These are phyloP conservation scores for Villa cingulata DNA, from an alignment of 2,888 invertebrate species.

Conservation along the genomic window DNA sequence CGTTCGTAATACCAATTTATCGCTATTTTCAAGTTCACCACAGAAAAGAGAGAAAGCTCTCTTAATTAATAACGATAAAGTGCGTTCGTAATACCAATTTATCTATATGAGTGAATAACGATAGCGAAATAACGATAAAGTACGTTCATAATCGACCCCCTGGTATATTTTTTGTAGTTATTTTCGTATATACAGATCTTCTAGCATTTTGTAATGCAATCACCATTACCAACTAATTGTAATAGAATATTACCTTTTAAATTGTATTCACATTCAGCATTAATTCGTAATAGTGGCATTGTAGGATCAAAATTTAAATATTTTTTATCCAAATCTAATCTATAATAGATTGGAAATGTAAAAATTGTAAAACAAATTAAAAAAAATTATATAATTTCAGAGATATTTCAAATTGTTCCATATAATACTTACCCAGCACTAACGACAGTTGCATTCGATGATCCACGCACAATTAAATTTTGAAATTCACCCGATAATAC, in stretches of 20 bases:
- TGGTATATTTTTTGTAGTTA: constrained; percentile 36
- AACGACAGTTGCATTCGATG: constrained; percentile 41
- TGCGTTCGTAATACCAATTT: too few relatives aligned
- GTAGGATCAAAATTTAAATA: constrained; percentile 42
- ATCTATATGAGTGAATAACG: too few relatives aligned
- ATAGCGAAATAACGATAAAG: too few relatives aligned
- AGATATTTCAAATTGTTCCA: not conserved
- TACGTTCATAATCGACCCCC: too few relatives aligned
- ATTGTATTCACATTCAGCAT: constrained; percentile 43
- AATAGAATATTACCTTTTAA: constrained; percentile 45
- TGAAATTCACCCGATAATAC: constrained; percentile 43
- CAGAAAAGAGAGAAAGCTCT: too few relatives aligned
- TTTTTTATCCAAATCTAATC: constrained; percentile 39
- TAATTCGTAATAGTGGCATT: constrained; percentile 41
- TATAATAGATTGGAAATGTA: constrained; percentile 19
- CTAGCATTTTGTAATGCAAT: constrained; percentile 41
- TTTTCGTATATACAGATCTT: constrained; percentile 40
- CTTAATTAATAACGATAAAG: too few relatives aligned
- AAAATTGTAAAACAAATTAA: not conserved
- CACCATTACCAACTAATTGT: constrained; percentile 42
- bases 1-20: too few relatives aligned
- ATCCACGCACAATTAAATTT: constrained; percentile 41
- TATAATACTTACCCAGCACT: constrained; percentile 24
- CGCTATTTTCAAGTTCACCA: too few relatives aligned
- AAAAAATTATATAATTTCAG: not conserved